phyloP scores from a whole-genome alignment of 2,888 invertebrate genomes.

The Limnephilus marmoratus region DNA sequence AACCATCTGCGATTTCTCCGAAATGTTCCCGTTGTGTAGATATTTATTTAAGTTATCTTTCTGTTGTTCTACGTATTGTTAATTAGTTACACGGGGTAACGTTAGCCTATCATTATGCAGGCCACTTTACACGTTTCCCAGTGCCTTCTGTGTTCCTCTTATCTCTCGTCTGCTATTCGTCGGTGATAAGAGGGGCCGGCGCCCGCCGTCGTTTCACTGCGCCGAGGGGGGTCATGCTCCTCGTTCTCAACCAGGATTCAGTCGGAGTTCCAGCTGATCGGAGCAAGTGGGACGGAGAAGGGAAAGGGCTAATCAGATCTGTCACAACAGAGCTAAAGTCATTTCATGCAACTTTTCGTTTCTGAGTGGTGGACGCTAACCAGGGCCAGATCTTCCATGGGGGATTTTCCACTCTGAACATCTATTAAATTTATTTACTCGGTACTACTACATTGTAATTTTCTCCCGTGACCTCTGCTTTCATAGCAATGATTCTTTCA shows the following conservation, averaged over 20 bases:
- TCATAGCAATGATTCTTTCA: not conserved
- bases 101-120: not conserved
- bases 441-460: no score
- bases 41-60: not conserved
- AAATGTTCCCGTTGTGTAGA: not conserved
- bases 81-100: not conserved
- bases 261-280: not conserved
- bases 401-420: not conserved
- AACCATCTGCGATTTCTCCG: not conserved
- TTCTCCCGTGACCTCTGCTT: no score
- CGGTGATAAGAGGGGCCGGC: not conserved
- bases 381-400: no score
- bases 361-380: no score
- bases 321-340: no score
- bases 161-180: not conserved
- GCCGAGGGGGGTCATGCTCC: not conserved
- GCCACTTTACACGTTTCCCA: not conserved
- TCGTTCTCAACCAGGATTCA: not conserved
- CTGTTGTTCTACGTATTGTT: not conserved
- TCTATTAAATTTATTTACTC: not conserved
- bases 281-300: not conserved
- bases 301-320: no score
- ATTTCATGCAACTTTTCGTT: no score
- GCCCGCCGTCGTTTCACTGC: not conserved
- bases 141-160: not conserved